Evolutionary conservation across 2,113 vertebrate genomes (phyloP), one percentile per base, ranked within the genome.

Genomic region (Baryphthengus martii): DNA sequence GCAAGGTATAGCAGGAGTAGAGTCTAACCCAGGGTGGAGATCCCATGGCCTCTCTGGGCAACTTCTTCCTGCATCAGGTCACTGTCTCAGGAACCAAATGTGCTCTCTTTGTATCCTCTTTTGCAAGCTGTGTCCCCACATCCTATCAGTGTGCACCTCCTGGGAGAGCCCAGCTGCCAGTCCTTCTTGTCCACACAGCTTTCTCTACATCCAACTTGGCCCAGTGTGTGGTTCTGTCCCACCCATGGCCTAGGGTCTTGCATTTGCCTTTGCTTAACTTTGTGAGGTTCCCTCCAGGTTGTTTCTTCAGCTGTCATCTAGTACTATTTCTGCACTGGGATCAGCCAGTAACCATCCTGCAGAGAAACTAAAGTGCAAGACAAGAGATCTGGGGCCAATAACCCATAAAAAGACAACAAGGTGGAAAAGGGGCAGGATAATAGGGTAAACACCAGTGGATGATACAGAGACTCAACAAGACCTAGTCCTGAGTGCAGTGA

Each of bases 331-430:
- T 79, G 50, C 40, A 79, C 7, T 1, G 3, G n/a, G 24, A 49
- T 20, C 42, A 73, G 28, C 6, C 52, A 76, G 31, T 31, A 79
- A 13, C 0, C 0, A 45, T 45, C n/a, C 40, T 17, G 3, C n/a
- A 40, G 35, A 87, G 29, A 63, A 29, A 49, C 5, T 56, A 28
- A 65, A 83, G 85, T n/a, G 21, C 24, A 68, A 52, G 24, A 45
- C 1, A 2, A 88, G 24, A 67, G 3, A 85, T 14, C 21, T 37
- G n/a, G 16, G 19, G 23, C 45, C 1, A 7, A 20, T 29, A 67
- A 13, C 49, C 15, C 56, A 78, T 39, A 68, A 40, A 88, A 71
- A 82, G 18, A 82, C 17, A 86, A 44, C 11, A 47, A 79, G 13
- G 29, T 2, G 3, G 13, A n/a, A 88, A 93, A 61, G 2, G 6